Evolutionary conservation across 2,113 vertebrate genomes (phyloP).

Genomic region (Thermophis baileyi): DNA sequence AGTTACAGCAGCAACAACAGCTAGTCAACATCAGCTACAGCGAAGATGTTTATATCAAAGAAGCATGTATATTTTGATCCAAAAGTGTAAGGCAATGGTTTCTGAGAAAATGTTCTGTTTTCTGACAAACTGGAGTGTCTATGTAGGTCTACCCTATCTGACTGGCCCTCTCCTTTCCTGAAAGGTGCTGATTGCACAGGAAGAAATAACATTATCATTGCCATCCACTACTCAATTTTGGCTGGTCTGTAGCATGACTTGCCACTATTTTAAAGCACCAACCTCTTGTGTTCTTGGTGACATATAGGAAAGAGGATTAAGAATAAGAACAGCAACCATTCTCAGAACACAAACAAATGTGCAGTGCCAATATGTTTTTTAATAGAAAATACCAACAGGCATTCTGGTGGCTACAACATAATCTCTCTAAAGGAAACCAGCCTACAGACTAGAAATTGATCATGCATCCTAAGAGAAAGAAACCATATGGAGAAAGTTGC

Average conservation of each 20-base stretch:
- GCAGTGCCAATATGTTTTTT: background rate
- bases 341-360: background rate
- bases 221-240: background rate
- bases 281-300: background rate
- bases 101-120: background rate
- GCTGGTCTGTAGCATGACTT: background rate
- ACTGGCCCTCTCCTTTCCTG: background rate
- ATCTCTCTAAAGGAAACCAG: background rate
- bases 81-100: background rate
- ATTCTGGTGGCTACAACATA: background rate
- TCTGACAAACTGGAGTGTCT: background rate
- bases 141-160: background rate
- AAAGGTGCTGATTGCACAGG: background rate
- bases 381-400: background rate
- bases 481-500: background rate
- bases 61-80: conserved; percentile 27
- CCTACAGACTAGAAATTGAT: background rate
- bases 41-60: fast-evolving
- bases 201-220: background rate
- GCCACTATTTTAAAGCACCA: background rate
- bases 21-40: fast-evolving
- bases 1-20: background rate
- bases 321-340: background rate
- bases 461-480: background rate
- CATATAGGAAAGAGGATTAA: background rate